A percentile compares a stretch with the other conserved stretches of the same genome.
These are phyloP conservation scores for Lepilemur ruficaudatus DNA, from an alignment of 2,797 vertebrate genomes.

Conservation along the genomic window DNA sequence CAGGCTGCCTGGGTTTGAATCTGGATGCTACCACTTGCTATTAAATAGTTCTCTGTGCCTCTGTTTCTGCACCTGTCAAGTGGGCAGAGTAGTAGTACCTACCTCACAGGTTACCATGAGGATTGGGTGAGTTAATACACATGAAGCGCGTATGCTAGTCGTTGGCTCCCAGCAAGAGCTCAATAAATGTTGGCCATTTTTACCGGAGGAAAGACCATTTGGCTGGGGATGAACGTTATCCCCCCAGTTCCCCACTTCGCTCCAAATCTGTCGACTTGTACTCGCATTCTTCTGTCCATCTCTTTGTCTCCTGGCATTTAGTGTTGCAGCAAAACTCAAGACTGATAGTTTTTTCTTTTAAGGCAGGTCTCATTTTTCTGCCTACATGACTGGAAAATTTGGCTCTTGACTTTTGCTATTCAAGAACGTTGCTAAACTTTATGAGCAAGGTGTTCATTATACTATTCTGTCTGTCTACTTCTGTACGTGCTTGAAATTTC, in stretches of 20 bases:
- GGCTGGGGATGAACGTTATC: neutral
- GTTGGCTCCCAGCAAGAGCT: neutral
- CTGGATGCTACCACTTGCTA: neutral
- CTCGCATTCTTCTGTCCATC: neutral
- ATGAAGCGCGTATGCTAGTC: fast-evolving
- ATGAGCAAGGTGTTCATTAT: neutral
- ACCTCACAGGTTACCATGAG: neutral
- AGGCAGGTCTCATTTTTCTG: neutral
- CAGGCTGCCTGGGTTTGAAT: neutral
- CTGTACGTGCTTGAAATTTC: neutral
- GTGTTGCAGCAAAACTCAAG: neutral
- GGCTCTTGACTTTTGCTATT: neutral
- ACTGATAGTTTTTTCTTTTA: neutral
- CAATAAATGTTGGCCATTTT: neutral
- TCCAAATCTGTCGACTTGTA: neutral
- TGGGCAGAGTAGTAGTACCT: neutral
- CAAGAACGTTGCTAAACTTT: neutral
- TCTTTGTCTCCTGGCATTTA: neutral
- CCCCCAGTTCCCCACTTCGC: neutral
- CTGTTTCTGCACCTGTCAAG: neutral
- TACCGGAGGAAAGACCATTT: neutral
- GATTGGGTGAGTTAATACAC: neutral
- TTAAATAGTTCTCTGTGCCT: neutral
- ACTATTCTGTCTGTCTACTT: neutral
- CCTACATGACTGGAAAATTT: neutral